phyloP scores from a whole-genome alignment of 2,113 vertebrate genomes.

The Bambusicola thoracicus region DNA sequence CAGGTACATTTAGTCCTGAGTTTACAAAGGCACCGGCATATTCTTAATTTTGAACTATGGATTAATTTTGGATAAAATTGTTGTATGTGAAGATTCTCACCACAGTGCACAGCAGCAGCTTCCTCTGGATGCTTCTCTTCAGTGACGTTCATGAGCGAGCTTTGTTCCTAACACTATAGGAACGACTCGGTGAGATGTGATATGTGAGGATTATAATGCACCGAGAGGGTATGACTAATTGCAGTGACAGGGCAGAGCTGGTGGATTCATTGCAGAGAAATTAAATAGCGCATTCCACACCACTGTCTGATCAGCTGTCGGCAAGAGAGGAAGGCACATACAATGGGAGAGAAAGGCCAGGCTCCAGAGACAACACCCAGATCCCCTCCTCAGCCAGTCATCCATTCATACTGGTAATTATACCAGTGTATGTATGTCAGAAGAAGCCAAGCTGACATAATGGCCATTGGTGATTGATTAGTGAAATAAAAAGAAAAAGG shows the following conservation, averaged over 20 bases:
- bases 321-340: not conserved
- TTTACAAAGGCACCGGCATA: accelerated
- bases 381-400: not conserved
- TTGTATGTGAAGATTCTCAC: not conserved
- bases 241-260: conserved; percentile 41
- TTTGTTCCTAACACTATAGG: conserved; percentile 4
- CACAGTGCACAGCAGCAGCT: not conserved
- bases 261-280: conserved; percentile 17
- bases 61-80: not conserved
- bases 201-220: conserved; percentile 6
- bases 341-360: not conserved
- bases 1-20: not conserved
- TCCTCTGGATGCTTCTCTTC: not conserved
- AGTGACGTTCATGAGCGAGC: not conserved
- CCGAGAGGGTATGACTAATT: conserved; percentile 39
- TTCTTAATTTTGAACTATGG: not conserved
- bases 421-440: not conserved
- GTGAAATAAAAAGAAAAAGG: not conserved
- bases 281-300: conserved; percentile 25
- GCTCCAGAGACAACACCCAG: not conserved
- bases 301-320: conserved; percentile 20
- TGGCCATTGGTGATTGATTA: not conserved
- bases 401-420: not conserved
- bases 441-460: not conserved
- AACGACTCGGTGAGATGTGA: not conserved